Base-by-base conservation (phyloP, 2,888 invertebrate genomes). In the Caenorhabditis sp. region DNA sequence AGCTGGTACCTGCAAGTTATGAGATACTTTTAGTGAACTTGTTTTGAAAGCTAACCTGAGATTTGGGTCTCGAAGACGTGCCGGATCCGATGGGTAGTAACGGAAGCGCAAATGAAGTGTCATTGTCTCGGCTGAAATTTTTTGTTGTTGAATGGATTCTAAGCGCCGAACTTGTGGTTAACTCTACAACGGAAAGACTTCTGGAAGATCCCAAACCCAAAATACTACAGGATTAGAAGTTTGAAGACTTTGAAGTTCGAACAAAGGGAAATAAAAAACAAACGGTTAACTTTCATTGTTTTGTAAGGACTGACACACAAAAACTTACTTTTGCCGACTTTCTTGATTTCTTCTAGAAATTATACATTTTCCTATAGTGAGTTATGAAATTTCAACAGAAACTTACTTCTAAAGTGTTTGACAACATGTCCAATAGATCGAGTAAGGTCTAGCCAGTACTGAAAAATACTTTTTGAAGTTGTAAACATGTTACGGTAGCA, bases 21-120 rank as follows among this genome's bases (percentile, higher is more conserved):
- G 22, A 41, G 4, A 3, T 41, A 22, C 16, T 41, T 41, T 47
- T 47, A 12, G 22, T 31, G n/a, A 28, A 59, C 0, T 56, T 68
- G 51, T 31, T 38, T 22, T 49, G 35, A 22, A 3, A 44, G 35
- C 76, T 14, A 84, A 93, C 94, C 97, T 95, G 86, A 97, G 96
- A 85, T 96, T 95, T 93, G 97, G 96, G 93, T 97, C 98, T 93
- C 96, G 96, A 87, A 98, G 94, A 73, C 96, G 94, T 93, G 96
- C 94, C 19, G 98, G 97, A 93, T 98, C 97, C 77, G 96, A 96
- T 19, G 98, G 98, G 93, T 98, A 98, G 93, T 97, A 98, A 94
- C 98, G 98, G 86, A 98, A 96, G 85, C 98, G 96, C 93, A 98
- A 96, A 93, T 97, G 97, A 93, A 98, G 96, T 90, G 96, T 95